Conservation (phyloP, 2,797 vertebrate species). For the Helarctos malayanus region DNA sequence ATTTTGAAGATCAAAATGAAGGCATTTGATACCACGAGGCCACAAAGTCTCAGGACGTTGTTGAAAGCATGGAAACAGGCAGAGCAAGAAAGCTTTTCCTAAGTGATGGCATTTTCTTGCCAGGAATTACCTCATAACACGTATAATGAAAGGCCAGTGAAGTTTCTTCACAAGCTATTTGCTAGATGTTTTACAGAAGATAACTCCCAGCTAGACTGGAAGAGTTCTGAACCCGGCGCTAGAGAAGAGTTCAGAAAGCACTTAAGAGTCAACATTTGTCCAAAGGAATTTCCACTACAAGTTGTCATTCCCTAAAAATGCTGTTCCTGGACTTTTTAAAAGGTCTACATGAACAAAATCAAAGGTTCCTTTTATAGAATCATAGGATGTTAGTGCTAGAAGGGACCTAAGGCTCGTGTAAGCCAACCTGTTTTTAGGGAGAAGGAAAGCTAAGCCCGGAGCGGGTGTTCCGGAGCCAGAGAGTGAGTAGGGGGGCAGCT, state of each 20-base stretch:
- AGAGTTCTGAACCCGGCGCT: not conserved
- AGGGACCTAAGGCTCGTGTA: not conserved
- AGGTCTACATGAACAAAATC: not conserved
- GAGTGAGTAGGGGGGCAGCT: not conserved
- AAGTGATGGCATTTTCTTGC: conserved; percentile 61
- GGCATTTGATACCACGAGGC: not conserved
- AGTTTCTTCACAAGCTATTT: not conserved
- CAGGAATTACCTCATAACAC: conserved; percentile 58
- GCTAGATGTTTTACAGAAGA: not conserved
- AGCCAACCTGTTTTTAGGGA: not conserved
- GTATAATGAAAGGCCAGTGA: conserved; percentile 51
- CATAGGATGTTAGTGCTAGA: not conserved
- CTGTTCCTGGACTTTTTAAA: not conserved
- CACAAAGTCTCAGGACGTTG: not conserved
- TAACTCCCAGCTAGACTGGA: not conserved
- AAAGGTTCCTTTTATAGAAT: not conserved
- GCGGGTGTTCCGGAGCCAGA: not conserved
- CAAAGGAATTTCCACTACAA: not conserved
- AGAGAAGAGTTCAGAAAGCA: not conserved
- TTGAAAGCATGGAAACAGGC: not conserved
- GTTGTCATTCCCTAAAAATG: not conserved
- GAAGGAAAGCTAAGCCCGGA: not conserved
- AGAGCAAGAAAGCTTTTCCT: conserved; percentile 81
- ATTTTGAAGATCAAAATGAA: conserved; percentile 50
- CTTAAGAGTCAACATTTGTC: not conserved